Conservation (phyloP, 2,797 vertebrate species). For the Echeneis naucrates region DNA sequence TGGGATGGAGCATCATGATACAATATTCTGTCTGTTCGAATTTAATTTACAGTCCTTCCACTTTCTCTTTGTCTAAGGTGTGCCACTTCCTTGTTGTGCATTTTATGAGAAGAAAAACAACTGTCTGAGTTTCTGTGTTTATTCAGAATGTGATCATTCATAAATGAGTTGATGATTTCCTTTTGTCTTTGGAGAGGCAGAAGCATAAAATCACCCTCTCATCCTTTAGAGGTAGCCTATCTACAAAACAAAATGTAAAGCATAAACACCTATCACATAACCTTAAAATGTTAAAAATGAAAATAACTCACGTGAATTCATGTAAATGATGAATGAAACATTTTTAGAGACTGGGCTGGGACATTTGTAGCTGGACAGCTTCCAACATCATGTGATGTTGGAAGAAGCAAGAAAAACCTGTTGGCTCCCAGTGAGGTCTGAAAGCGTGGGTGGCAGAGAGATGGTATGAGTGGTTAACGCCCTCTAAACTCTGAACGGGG, state of each 20-base stretch:
- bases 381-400: conserved; percentile 64
- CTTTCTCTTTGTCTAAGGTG: conserved; percentile 71
- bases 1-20: conserved; percentile 80
- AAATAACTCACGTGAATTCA: no score
- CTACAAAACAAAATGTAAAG: conserved; percentile 31
- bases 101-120: conserved; percentile 73
- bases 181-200: neutral
- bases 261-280: conserved; percentile 14
- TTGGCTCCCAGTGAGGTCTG: conserved; percentile 52
- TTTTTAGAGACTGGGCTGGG: conserved; percentile 35
- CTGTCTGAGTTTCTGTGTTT: conserved; percentile 14
- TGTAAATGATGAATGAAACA: conserved; percentile 38
- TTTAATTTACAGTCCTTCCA: conserved; percentile 74
- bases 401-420: conserved; percentile 73
- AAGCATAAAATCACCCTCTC: conserved; percentile 6
- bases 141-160: conserved; percentile 12
- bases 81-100: conserved; percentile 77
- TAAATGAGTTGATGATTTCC: conserved; percentile 5
- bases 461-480: conserved; percentile 58
- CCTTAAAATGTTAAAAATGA: conserved; percentile 12
- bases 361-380: conserved; percentile 52
- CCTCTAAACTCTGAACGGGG: conserved; percentile 45
- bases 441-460: conserved; percentile 64
- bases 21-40: conserved; percentile 83
- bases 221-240: neutral